Base-by-base conservation (phyloP, 2,888 invertebrate species). In the Stictocephala bisonia region DNA sequence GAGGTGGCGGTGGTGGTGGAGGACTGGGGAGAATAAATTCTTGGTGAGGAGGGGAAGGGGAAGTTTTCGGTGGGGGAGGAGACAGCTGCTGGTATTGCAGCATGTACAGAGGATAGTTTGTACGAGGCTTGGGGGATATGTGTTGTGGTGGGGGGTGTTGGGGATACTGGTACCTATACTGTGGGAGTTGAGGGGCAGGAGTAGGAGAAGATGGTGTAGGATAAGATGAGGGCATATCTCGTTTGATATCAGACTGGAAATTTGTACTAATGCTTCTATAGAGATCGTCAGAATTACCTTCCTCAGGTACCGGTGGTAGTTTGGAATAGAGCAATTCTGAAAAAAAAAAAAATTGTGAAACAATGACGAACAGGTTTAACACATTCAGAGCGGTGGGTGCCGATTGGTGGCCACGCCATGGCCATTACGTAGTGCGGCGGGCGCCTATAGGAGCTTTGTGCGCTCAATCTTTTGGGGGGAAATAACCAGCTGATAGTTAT, bases 221-320 rank as follows among this genome's bases (percentile, higher is more conserved):
- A 58, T 44, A 64, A 13, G 29, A 26, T 31, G 44, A 44, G 26
- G 64, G 40, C 71, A 66, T 68, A 11, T 27, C 50, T 9, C 24
- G 68, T 20, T 48, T 72, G 70, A n/a, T 50, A 41, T 15, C 40
- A 20, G n/a, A 41, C 18, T 20, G 71, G 35, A 24, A 31, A 3
- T 51, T 9, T 58, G 24, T 58, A 40, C 51, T 50, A 7, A 73
- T 26, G n/a, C 60, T 27, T 3, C 73, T 31, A 41, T 73, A 73
- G 27, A 73, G 44, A 18, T 67, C 71, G 60, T 66, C 66, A 18
- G 69, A 56, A 20, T 48, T 29, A 48, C 72, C 69, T 81, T 90
- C 90, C 84, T 90, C 90, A 76, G 88, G 89, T 73, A 90, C 88
- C 4, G 89, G 85, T 26, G 90, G 87, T 75, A 90, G 81, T 81